Base-by-base conservation (phyloP, 1,140 invertebrate genomes). In the Caligus rogercresseyi region DNA sequence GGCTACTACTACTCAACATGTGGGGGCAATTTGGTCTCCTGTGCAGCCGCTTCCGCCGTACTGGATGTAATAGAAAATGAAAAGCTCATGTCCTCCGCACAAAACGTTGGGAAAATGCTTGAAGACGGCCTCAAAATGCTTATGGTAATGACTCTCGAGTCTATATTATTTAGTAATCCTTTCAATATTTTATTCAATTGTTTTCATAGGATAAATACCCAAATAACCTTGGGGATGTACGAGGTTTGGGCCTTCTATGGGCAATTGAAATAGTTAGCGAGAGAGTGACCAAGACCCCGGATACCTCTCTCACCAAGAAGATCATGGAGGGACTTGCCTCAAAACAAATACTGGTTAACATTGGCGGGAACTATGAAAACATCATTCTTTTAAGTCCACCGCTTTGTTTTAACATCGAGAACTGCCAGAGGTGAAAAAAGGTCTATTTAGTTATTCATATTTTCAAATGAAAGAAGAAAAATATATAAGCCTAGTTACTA, bases 301-400 rank as follows among this genome's bases (percentile, higher is more conserved):
- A 61, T 16, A 55, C 23, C 11, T 64, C 64, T 52, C 58, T 67
- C 55, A 65, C 54, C 25, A 61, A 26, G 54, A 52, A 25, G 18
- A 56, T 64, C 66, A 51, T 68, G 4, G 62, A 76, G 55, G 61
- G 75, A 64, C 69, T 78, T 67, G 75, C 75, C 61, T 70, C 78
- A 54, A 68, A 76, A 55, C 68, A 73, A 52, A 72, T 81, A 23
- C 67, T 81, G 15, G 63, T 81, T 21, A 78, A 76, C 66, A 72
- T 74, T 13, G 78, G 80, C 69, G 80, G 80, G 0, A 77, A 77
- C 20, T 68, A 78, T 65, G 70, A 70, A n/a, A 81, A 82, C 68
- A 75, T 82, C 18, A 67, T 81, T 1, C 78, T 80, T 65, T 74
- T 80, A 65, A 81, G 80, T 63, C 80, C 80, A 14, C 80, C 80